Conservation (phyloP, 1,140 invertebrate species). For the Hyles euphorbiae region DNA sequence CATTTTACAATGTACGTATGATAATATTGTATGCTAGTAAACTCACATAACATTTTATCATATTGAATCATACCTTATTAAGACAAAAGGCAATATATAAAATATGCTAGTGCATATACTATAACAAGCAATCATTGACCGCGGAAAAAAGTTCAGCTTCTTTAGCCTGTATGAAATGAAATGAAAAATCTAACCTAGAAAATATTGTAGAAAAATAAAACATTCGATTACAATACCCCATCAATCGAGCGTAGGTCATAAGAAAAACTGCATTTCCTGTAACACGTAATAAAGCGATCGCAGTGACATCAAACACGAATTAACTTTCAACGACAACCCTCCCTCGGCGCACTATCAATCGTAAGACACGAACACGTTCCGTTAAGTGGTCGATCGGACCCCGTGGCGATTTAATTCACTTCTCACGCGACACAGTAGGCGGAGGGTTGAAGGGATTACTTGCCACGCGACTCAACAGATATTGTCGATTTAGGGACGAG, state of each 20-base stretch:
- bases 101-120: too few relatives aligned
- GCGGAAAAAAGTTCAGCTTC: too few relatives aligned
- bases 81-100: too few relatives aligned
- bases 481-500: slow-evolving; percentile 60
- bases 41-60: too few relatives aligned
- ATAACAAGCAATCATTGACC: too few relatives aligned
- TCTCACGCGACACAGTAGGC: slow-evolving; percentile 55
- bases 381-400: slow-evolving; percentile 56
- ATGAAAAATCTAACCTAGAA: neutral
- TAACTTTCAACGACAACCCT: slow-evolving; percentile 60
- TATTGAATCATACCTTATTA: too few relatives aligned
- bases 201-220: neutral
- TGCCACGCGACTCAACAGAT: slow-evolving; percentile 65
- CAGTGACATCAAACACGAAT: slow-evolving; percentile 68
- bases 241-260: slow-evolving; percentile 16
- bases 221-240: neutral
- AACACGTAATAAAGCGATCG: slow-evolving; percentile 52
- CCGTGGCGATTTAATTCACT: slow-evolving; percentile 64
- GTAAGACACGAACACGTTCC: slow-evolving; percentile 52
- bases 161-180: too few relatives aligned
- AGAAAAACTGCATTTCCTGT: slow-evolving; percentile 54
- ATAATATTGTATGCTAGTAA: too few relatives aligned
- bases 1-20: too few relatives aligned
- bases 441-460: slow-evolving; percentile 58
- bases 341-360: slow-evolving; percentile 49